Percentiles rank a stretch among this genome's conserved stretches.
phyloP scores from a whole-genome alignment of 2,797 vertebrate genomes.

The Anas flavirostris region DNA sequence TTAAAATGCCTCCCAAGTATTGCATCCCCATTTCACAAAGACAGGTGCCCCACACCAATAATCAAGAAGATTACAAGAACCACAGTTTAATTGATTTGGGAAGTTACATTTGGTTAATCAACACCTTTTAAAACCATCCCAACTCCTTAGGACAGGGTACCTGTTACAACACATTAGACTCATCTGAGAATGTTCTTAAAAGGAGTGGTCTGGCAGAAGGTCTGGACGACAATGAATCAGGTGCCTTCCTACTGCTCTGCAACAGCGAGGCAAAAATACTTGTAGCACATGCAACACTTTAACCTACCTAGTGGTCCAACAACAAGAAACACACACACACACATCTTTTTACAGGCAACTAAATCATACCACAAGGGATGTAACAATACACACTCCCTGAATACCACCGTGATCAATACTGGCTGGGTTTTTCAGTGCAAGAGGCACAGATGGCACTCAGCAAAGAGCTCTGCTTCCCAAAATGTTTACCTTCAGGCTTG shows the following conservation, averaged over 20 bases:
- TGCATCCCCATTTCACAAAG: slow-evolving; percentile 76
- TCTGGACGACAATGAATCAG: slow-evolving; percentile 84
- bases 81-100: slow-evolving; percentile 69
- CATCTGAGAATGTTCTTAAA: slow-evolving; percentile 99
- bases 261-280: slow-evolving; percentile 89
- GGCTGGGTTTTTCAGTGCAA: neutral
- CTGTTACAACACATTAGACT: slow-evolving; percentile 96
- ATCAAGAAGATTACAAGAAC: slow-evolving; percentile 74
- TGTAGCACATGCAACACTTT: slow-evolving; percentile 47
- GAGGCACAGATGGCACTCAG: rapidly evolving
- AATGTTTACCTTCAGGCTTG: neutral
- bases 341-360: neutral
- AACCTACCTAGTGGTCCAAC: slow-evolving; percentile 12
- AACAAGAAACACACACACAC: neutral
- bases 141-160: slow-evolving; percentile 83
- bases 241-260: slow-evolving; percentile 88
- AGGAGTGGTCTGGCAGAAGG: slow-evolving; percentile 96
- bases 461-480: neutral
- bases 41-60: slow-evolving; percentile 74
- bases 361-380: rapidly evolving
- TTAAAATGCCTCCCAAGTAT: slow-evolving; percentile 73
- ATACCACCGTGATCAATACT: rapidly evolving
- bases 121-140: slow-evolving; percentile 73
- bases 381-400: neutral
- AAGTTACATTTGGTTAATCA: slow-evolving; percentile 74